Conservation (phyloP, 1,140 invertebrate species). For the Anadara kagoshimensis region DNA sequence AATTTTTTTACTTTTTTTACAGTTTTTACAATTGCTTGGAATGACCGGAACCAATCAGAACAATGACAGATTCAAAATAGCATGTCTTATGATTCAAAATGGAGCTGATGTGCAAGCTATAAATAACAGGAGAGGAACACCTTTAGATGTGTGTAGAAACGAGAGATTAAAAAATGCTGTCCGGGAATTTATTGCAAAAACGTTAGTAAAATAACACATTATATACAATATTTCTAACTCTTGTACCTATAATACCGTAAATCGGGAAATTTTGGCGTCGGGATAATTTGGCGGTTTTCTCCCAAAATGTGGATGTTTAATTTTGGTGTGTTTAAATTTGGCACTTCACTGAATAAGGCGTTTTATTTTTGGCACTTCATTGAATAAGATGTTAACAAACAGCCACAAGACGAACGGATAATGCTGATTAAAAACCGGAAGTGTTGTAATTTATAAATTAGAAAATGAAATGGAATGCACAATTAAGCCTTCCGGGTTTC, state of each 20-base stretch:
- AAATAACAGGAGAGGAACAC: slow-evolving; percentile 34
- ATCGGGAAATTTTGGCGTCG: no score
- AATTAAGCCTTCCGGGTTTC: no score
- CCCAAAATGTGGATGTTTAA: no score
- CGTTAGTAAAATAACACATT: slow-evolving; percentile 12
- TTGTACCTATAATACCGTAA: background rate
- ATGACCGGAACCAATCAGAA: slow-evolving; percentile 16
- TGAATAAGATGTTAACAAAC: no score
- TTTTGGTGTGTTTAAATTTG: no score
- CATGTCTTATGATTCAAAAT: slow-evolving; percentile 41
- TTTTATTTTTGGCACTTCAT: no score
- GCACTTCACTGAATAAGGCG: no score
- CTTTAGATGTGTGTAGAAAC: slow-evolving; percentile 37
- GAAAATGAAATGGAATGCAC: no score
- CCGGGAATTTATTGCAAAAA: slow-evolving; percentile 32
- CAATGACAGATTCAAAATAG: slow-evolving; percentile 40
- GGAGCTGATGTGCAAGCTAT: slow-evolving; percentile 25
- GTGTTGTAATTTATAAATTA: no score
- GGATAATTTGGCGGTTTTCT: no score
- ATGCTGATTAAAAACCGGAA: no score
- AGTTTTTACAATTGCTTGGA: slow-evolving; percentile 24
- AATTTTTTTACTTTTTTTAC: slow-evolving; percentile 15
- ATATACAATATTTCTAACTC: background rate
- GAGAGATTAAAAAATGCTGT: slow-evolving; percentile 41
- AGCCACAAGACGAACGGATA: no score